Base-by-base conservation (phyloP, 2,113 vertebrate genomes). In the Dolichallabes microphthalmus region DNA sequence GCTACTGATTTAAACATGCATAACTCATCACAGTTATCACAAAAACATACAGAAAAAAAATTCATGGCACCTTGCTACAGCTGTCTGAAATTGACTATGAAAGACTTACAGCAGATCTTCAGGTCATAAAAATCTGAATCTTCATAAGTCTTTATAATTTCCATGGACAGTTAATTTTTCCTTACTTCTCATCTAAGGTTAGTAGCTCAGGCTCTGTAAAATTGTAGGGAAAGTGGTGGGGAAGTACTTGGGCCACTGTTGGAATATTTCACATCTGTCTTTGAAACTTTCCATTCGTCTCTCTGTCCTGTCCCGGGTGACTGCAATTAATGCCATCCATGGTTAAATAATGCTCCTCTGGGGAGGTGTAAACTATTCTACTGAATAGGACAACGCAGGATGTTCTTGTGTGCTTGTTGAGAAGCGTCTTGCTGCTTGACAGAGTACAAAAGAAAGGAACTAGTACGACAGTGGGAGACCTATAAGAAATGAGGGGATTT, bases 351-450 rank as follows among this genome's bases (percentile, higher is more conserved):
- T 89, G 88, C 83, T 89, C 32, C 88, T 87, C 88, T 64, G 27
- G 88, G 86, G 88, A 89, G 86, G 85, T 87, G 86, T 85, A 87
- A 87, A 89, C 57, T 82, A 85, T 85, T 85, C 80, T 55, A 53
- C 55, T 52, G 32, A 57, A 85, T 77, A 30, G 64, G 74, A 87
- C 52, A 73, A 55, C 78, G 57, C 52, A 82, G 80, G 30, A 71
- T 89, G 74, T 86, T 85, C 83, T 83, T 87, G 73, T 82, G 64
- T 80, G 78, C 66, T 87, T 52, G 35, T 85, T 68, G 32, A 66
- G 64, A 83, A 87, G 75, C 32, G 58, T 76, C 80, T 85, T 87
- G 83, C 80, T 83, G 86, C 83, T 87, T 87, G 79, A 85, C 74
- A 77, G 30, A 82, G 86, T 78, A 82, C 58, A 87, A 89, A 89